A percentile compares a stretch with the other conserved stretches of the same genome.
These are phyloP conservation scores for Danio kyathit DNA, from an alignment of 2,797 vertebrate species.

Conservation along the genomic window DNA sequence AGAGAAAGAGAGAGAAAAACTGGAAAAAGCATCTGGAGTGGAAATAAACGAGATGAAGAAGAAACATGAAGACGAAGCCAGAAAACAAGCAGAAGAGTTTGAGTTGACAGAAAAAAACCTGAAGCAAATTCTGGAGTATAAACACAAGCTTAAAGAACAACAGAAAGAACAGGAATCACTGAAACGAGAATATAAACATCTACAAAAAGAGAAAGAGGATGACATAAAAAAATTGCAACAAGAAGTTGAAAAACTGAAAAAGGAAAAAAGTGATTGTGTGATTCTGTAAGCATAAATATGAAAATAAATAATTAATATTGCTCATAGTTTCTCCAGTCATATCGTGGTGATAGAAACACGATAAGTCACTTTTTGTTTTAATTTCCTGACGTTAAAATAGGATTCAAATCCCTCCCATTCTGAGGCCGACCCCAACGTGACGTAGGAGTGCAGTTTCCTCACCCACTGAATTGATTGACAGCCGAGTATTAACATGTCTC, in stretches of 20 bases:
- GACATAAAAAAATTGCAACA: not conserved
- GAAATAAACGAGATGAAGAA: not conserved
- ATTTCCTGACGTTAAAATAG: no score
- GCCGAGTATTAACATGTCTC: no score
- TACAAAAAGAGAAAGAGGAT: not conserved
- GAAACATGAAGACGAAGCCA: conserved; percentile 17
- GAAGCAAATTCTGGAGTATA: not conserved
- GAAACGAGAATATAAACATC: not conserved
- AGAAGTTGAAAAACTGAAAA: not conserved
- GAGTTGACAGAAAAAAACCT: not conserved
- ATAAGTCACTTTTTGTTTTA: no score
- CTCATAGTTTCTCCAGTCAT: no score
- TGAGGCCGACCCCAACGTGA: no score
- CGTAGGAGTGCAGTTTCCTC: no score
- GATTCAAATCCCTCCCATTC: no score
- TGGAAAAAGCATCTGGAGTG: no score
- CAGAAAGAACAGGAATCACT: not conserved
- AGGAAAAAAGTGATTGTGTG: not conserved
- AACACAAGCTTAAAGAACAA: not conserved
- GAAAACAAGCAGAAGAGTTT: no score
- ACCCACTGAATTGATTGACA: no score
- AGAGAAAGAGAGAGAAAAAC: not conserved
- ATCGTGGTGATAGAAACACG: no score
- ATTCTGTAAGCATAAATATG: not conserved
- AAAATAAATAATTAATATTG: no score